phyloP scores from a whole-genome alignment of 2,888 invertebrate genomes.

The Protonemura montana region DNA sequence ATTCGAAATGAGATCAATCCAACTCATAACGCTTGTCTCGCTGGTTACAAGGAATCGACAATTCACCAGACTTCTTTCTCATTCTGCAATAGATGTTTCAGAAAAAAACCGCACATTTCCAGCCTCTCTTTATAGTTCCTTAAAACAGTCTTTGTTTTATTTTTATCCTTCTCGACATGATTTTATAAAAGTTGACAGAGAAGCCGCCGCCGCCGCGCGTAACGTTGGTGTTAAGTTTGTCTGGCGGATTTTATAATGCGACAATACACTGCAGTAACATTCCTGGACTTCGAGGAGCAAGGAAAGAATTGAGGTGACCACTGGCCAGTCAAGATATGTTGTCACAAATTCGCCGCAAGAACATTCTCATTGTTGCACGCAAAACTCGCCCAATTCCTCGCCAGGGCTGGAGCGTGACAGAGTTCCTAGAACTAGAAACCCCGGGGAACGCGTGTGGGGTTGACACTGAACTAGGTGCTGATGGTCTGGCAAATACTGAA shows the following conservation, averaged over 20 bases:
- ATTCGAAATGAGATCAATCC: not conserved
- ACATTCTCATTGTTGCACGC: not conserved
- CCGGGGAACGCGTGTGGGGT: no score
- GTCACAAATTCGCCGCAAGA: not conserved
- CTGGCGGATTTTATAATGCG: slow-evolving; percentile 7
- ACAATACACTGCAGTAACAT: not conserved
- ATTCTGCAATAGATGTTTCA: not conserved
- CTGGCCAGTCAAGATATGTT: not conserved
- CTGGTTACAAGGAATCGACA: not conserved
- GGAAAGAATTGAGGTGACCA: slow-evolving; percentile 12
- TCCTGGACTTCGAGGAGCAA: not conserved
- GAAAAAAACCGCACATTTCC: not conserved
- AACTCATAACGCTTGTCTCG: slow-evolving; percentile 4
- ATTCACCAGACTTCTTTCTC: not conserved
- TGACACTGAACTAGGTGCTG: no score
- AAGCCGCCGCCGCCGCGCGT: not conserved
- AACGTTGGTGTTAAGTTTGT: slow-evolving; percentile 1
- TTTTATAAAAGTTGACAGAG: not conserved
- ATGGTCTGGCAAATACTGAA: no score
- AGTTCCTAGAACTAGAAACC: no score
- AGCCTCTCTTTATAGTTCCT: not conserved
- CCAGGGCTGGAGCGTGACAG: no score
- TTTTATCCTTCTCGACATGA: not conserved
- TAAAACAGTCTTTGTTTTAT: not conserved
- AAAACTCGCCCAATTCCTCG: no score